Percentiles rank a stretch among this genome's conserved stretches.
Conservation (phyloP, 64 coral and sea anemone species). For the Stylophora pistillata region DNA sequence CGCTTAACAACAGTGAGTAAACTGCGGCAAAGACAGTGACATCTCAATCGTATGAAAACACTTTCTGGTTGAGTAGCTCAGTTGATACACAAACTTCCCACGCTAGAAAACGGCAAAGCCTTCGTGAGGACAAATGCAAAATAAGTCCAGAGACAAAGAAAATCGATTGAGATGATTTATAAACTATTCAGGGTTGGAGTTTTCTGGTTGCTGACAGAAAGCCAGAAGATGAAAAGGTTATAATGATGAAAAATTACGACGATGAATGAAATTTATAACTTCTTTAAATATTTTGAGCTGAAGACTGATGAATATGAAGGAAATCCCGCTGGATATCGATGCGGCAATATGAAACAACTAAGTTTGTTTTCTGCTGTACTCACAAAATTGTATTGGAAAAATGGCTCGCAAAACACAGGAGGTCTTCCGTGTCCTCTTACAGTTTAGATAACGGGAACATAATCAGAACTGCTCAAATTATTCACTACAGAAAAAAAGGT, state of each 20-base stretch:
- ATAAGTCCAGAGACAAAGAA: neutral
- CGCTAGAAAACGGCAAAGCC: neutral
- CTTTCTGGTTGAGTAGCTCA: neutral
- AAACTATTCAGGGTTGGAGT: neutral
- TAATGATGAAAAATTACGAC: neutral
- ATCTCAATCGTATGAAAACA: neutral
- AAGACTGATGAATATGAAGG: neutral
- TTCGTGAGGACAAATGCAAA: neutral
- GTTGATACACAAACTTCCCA: neutral
- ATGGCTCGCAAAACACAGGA: neutral
- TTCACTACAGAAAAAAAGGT: constrained; percentile 36
- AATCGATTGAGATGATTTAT: constrained; percentile 15
- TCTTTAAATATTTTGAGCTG: constrained; percentile 10
- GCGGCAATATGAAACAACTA: neutral
- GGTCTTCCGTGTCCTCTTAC: constrained; percentile 38
- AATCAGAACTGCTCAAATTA: constrained; percentile 18
- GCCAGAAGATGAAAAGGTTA: neutral
- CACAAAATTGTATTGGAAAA: constrained; percentile 35
- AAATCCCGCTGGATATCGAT: constrained; percentile 14
- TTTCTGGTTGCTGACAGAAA: neutral
- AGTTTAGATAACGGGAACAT: constrained; percentile 48
- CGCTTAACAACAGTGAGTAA: constrained; percentile 14
- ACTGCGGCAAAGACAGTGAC: neutral
- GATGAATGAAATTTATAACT: constrained; percentile 11
- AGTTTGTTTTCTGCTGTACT: constrained; percentile 16